Percentiles rank a stretch among this genome's conserved stretches.
Conservation (phyloP, 2,113 vertebrate genomes). For the Grantiella picta region DNA sequence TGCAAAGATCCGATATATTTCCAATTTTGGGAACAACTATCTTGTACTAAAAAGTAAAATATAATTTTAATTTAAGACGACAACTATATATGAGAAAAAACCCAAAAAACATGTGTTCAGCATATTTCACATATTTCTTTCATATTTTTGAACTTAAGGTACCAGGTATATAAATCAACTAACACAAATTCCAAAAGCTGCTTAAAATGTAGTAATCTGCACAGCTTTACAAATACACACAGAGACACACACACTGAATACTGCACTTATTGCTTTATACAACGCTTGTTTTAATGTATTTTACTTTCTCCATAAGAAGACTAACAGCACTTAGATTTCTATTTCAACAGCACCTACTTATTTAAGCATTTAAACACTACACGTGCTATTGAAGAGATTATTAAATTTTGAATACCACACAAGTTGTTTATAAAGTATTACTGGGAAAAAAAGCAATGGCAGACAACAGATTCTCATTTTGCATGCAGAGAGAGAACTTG, state of each 20-base stretch:
- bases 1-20: constrained; percentile 94
- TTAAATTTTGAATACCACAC: neutral
- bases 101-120: neutral
- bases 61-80: neutral
- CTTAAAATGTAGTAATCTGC: neutral
- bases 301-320: neutral
- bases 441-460: neutral
- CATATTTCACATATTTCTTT: neutral
- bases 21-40: constrained; percentile 97
- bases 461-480: neutral
- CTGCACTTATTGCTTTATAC: neutral
- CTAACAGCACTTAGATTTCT: neutral
- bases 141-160: neutral
- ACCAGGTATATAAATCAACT: neutral
- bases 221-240: neutral
- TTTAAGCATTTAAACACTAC: neutral
- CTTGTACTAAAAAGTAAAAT: constrained; percentile 85
- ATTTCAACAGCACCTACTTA: neutral
- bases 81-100: neutral
- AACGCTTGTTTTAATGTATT: neutral
- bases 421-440: neutral
- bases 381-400: neutral
- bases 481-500: neutral
- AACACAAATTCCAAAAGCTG: neutral
- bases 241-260: neutral